A percentile compares a stretch with the other conserved stretches of the same genome.
These are phyloP conservation scores for Dryococelus australis DNA, from an alignment of 2,888 invertebrate species.

Conservation along the genomic window DNA sequence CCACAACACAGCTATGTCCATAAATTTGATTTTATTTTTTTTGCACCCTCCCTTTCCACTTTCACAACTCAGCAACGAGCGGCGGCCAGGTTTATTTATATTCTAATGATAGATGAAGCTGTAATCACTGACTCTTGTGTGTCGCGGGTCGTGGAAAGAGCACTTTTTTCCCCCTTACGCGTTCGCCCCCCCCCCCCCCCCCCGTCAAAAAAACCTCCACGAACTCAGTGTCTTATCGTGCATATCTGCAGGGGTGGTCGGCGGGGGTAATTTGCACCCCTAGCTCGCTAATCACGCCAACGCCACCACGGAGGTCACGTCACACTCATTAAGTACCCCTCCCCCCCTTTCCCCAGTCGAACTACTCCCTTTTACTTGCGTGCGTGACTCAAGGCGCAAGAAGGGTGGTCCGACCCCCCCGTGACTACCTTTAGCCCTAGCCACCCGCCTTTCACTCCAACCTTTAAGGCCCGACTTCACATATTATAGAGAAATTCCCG, in stretches of 20 bases:
- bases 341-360: too few species aligned
- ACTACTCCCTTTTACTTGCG: background rate
- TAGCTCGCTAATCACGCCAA: background rate
- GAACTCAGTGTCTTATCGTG: background rate
- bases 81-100: background rate
- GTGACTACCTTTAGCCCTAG: too few species aligned
- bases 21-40: too few species aligned
- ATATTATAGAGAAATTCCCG: too few species aligned
- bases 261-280: background rate
- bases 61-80: background rate
- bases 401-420: background rate
- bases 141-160: background rate
- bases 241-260: background rate
- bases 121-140: constrained; percentile 9
- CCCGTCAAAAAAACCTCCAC: background rate
- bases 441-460: too few species aligned
- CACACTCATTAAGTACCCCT: background rate
- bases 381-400: background rate
- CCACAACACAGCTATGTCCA: too few species aligned
- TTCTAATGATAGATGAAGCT: constrained; percentile 16
- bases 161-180: background rate
- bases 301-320: background rate
- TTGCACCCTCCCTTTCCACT: too few species aligned
- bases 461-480: too few species aligned
- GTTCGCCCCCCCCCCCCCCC: background rate